phyloP scores from a whole-genome alignment of 2,888 invertebrate genomes.

The Chrysina gloriosa region DNA sequence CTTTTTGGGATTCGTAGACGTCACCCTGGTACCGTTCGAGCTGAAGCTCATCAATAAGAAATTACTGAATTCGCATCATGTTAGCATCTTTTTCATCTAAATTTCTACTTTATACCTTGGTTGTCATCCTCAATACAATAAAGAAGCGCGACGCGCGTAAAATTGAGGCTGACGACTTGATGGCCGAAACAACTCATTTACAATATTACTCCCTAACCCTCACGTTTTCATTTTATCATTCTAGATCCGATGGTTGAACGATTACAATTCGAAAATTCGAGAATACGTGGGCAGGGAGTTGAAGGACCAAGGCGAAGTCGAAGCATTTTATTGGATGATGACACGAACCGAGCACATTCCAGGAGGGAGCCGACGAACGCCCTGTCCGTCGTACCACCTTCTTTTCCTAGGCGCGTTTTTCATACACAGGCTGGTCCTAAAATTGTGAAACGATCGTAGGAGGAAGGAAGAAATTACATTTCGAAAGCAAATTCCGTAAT shows the following conservation, averaged over 20 bases:
- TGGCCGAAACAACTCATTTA: too few relatives aligned
- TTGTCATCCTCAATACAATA: too few relatives aligned
- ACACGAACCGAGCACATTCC: conserved; percentile 80
- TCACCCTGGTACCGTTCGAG: conserved; percentile 90
- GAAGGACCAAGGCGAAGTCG: conserved; percentile 75
- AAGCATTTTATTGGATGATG: conserved; percentile 87
- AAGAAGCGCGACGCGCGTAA: too few relatives aligned
- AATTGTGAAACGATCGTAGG: too few relatives aligned
- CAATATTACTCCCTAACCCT: neutral
- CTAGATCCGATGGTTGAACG: conserved; percentile 83
- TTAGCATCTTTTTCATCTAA: conserved; percentile 60
- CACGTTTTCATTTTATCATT: conserved; percentile 48
- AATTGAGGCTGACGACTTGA: too few relatives aligned
- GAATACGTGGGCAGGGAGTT: conserved; percentile 80
- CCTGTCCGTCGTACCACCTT: neutral
- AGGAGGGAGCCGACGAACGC: conserved; percentile 47
- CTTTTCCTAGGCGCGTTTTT: neutral
- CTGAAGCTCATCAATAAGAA: conserved; percentile 83
- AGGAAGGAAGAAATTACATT: too few relatives aligned
- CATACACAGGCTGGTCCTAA: neutral
- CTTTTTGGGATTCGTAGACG: conserved; percentile 80
- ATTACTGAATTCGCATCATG: conserved; percentile 84
- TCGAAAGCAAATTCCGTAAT: too few relatives aligned
- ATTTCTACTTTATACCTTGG: conserved; percentile 6
- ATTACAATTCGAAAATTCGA: conserved; percentile 80